Base-by-base conservation (phyloP, 2,113 vertebrate species). In the Chauna torquata region DNA sequence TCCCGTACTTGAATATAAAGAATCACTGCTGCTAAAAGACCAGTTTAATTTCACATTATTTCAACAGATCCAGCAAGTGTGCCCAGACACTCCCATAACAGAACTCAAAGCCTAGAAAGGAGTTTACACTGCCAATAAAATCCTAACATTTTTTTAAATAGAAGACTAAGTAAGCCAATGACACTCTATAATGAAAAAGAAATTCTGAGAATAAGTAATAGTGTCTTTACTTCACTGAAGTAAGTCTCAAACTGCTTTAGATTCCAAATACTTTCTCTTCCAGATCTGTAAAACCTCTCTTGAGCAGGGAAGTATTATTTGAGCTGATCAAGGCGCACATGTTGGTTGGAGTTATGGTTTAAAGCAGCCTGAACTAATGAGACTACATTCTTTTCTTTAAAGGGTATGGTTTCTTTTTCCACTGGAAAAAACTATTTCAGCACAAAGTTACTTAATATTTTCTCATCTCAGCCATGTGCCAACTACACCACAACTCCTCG, bases 401-500 rank as follows among this genome's bases (percentile, higher is more conserved):
- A 1, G 47, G 32, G 20, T 28, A 42, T 12, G 32, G 10, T 0
- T 42, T 50, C 38, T 92, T 52, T 54, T 49, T 44, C 62, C 1
- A 1, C 49, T 45, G 50, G 27, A 54, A 90, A 55, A 9, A 83
- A 61, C 22, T 57, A 40, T 11, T 92, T 36, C 82, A 79, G 42
- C 62, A 44, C 28, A 18, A 83, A 78, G 27, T 45, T 24, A 40
- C 61, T 57, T 13, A 0, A 0, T 8, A 13, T 64, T 34, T 84
- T 57, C 61, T 79, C 94, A n/a, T 8, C 19, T 10, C 70, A 90
- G 45, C 44, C 57, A n/a, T 23, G 32, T 2, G 40, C 75, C 76
- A 58, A 45, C 24, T 50, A 88, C 52, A 82, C 8, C 38, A 27
- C 0, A 0, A 9, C 7, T 66, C 34, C 61, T 79, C 2, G 0